Conservation (phyloP, 2,797 vertebrate species). For the Pseudocheirus occidentalis region DNA sequence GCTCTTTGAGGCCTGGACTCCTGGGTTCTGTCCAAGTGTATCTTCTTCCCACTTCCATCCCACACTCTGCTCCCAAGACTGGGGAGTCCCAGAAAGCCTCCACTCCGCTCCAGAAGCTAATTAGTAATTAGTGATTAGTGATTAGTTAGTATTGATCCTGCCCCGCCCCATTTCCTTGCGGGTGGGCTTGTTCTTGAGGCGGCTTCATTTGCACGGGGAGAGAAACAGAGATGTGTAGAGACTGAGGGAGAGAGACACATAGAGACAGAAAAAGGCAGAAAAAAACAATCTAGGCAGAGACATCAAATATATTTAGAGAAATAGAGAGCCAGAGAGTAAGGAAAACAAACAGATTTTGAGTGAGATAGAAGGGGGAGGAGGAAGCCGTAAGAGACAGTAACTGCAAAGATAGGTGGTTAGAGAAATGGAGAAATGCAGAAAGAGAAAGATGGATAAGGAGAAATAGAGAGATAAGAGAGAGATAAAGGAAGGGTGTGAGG, state of each 20-base stretch:
- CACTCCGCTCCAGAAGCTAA: conserved; percentile 66
- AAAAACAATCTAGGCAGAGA: neutral
- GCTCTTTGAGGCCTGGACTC: conserved; percentile 53
- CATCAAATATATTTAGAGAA: conserved; percentile 9
- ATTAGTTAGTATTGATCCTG: conserved; percentile 80
- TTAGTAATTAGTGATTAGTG: conserved; percentile 80
- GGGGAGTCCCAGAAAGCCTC: conserved; percentile 59
- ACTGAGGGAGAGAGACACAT: neutral
- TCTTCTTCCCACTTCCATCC: neutral
- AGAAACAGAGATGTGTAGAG: conserved; percentile 19
- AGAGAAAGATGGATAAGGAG: conserved; percentile 4
- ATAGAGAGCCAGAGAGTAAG: neutral
- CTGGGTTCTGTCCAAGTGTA: neutral
- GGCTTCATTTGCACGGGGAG: conserved; percentile 53
- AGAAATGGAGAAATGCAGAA: neutral
- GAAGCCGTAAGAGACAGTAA: neutral
- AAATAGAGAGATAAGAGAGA: neutral
- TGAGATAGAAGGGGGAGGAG: neutral
- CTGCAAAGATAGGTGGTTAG: neutral
- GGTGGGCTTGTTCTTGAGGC: conserved; percentile 45
- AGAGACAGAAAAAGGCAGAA: conserved; percentile 27
- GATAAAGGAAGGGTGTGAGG: neutral
- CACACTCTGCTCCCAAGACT: neutral
- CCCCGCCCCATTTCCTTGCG: conserved; percentile 50
- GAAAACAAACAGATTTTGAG: neutral